Evolutionary conservation across 2,888 invertebrate genomes (phyloP).

Genomic region (Ceriagrion tenellum): DNA sequence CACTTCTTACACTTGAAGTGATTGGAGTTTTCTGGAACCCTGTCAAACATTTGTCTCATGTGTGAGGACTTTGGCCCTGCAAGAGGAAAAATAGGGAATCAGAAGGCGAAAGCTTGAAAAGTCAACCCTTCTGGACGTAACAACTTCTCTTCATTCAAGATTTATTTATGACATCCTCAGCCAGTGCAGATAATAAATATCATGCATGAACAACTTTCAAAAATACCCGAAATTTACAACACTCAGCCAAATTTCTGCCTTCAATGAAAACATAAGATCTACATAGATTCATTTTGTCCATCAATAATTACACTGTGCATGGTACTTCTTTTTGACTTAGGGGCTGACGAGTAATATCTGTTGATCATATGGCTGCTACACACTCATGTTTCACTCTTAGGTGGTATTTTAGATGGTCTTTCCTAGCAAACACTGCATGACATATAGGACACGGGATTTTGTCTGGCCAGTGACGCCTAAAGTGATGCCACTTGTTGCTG

Average conservation of each 20-base stretch:
- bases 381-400: slow-evolving; percentile 86
- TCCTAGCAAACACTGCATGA: slow-evolving; percentile 92
- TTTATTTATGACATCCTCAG: not conserved
- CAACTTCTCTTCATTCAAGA: not conserved
- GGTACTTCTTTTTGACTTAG: not conserved
- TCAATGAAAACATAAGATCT: not conserved
- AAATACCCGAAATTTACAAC: not conserved
- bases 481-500: slow-evolving; percentile 93
- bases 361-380: slow-evolving; percentile 32
- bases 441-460: slow-evolving; percentile 91
- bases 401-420: slow-evolving; percentile 91
- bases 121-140: slow-evolving; percentile 13
- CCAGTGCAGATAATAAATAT: not conserved
- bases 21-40: slow-evolving; percentile 92
- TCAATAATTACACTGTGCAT: not conserved
- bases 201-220: not conserved
- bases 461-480: slow-evolving; percentile 90
- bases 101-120: slow-evolving; percentile 44
- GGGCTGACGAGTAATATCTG: not conserved
- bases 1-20: slow-evolving; percentile 95
- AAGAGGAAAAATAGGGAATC: slow-evolving; percentile 79
- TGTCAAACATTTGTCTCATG: slow-evolving; percentile 96
- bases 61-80: slow-evolving; percentile 97
- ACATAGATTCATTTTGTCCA: not conserved
- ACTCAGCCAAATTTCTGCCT: not conserved